Base-by-base conservation (phyloP, 2,888 invertebrate species). In the Microplitis deprimator region DNA sequence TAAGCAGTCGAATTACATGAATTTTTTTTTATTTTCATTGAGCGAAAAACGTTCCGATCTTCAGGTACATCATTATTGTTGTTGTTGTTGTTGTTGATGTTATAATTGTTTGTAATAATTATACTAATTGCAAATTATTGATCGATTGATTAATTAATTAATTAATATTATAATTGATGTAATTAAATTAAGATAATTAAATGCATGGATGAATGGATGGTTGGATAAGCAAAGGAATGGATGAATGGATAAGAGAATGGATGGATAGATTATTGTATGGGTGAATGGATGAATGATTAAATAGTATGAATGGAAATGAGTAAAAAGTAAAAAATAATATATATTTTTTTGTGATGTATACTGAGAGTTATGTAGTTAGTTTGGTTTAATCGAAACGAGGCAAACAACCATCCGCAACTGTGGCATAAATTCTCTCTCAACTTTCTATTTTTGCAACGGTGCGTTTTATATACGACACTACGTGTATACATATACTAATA, bases 371-470 rank as follows among this genome's bases (percentile, higher is more conserved):
- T 67, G n/a, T 39, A 50, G 50, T 50, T 50, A 50, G 13, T 50
- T 50, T 50, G 50, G 50, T 50, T 50, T 50, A 50, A 50, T 71
- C 39, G 67, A 59, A 76, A 71, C 17, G 65, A 68, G 41, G 68
- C 68, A 68, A 68, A 68, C 68, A 68, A 62, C 62, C 20, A 62
- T 50, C 50, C 8, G 62, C 62, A 62, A 62, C 62, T 40, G 17
- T 67, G 68, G 41, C 68, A 68, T 70, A 70, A 70, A 70, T 72
- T 39, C 29, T 20, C 16, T 61, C 17, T 72, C 59, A 50, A 68
- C 59, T 68, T 76, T 72, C 72, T 76, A 76, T 76, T 71, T 76
- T 76, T 72, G 72, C 67, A 61, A 72, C 16, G 68, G 70, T 73
- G 76, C 41, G 50, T 67, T 71, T 75, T 74, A 73, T 60, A 75